Evolutionary conservation across 1,140 invertebrate species (phyloP), one percentile per base, ranked within the genome.

Genomic region (Danaus melanippus): DNA sequence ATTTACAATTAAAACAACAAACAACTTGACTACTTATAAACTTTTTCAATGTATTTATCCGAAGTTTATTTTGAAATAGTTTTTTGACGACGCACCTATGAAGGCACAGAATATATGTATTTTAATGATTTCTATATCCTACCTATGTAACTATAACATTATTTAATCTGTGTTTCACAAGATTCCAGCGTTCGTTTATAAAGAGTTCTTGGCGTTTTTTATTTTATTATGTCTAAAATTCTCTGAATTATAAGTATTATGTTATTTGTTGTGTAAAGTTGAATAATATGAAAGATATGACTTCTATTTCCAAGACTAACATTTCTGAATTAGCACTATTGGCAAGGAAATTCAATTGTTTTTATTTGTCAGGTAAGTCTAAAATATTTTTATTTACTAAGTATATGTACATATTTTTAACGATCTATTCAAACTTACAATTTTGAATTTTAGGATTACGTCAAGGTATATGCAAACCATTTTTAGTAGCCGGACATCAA

Each of bases 401-500:
- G 73, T 72, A 71, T 61, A 63, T 67, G 11, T 54, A 50, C 9
- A 32, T 44, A 45, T 43, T 42, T 53, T 32, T 62, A 46, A 42
- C n/a, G 47, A 21, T 48, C 48, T 43, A 57, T 44, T 41, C 12
- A 41, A 40, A 50, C 48, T 40, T 10, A 41, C 10, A 12, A 11
- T 41, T 50, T 60, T 53, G 64, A 74, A 53, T 79, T 85, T 67
- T 70, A 94, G 93, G 93, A 53, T 89, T 93, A 66, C 89, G 91
- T 66, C 90, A 91, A 79, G 91, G 91, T 49, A 90, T 94, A 80
- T 95, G 94, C 86, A 90, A 91, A 76, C 94, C 95, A 44, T 97
- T 97, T 84, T 89, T 96, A 62, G 92, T 97, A 12, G 94, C 93
- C 77, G 94, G 93, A 48, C 91, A 92, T 72, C 95, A 97, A 90